Evolutionary conservation across 2,797 vertebrate genomes (phyloP).

Genomic region (Neoniphon sammara): DNA sequence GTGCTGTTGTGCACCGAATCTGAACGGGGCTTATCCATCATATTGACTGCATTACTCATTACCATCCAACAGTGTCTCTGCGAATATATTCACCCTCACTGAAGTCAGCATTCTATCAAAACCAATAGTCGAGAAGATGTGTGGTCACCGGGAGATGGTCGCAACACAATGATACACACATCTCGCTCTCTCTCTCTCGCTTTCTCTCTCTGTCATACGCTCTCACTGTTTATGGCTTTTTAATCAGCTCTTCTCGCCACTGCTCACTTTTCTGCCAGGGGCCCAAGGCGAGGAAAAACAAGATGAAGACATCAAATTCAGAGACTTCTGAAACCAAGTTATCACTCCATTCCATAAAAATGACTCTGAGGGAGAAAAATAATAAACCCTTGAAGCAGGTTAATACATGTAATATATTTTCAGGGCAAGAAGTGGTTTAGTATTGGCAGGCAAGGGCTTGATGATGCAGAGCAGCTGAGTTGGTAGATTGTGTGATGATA

Average conservation of each 20-base stretch:
- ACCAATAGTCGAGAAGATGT: conserved; percentile 48
- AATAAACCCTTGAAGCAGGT: conserved; percentile 25
- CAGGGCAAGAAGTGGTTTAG: conserved; percentile 5
- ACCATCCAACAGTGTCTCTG: conserved; percentile 52
- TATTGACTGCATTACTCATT: conserved; percentile 73
- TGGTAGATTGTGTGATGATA: too few relatives aligned
- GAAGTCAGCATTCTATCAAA: conserved; percentile 48
- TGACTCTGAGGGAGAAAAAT: conserved; percentile 13
- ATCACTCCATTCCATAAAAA: conserved; percentile 33
- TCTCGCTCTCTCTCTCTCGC: conserved; percentile 34
- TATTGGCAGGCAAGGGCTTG: conserved; percentile 20
- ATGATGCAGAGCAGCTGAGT: not conserved
- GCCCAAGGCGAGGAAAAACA: conserved; percentile 12
- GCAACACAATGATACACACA: conserved; percentile 30
- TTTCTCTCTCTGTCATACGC: conserved; percentile 27
- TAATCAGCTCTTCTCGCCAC: conserved; percentile 60
- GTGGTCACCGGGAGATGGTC: conserved; percentile 41
- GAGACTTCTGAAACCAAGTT: conserved; percentile 24
- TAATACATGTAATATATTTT: conserved; percentile 4
- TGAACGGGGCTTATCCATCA: conserved; percentile 54
- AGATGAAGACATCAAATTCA: conserved; percentile 35
- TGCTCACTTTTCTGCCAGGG: conserved; percentile 3
- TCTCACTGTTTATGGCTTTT: conserved; percentile 64
- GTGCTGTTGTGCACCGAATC: conserved; percentile 38
- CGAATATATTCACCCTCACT: conserved; percentile 49